phyloP scores from a whole-genome alignment of 92 coral and sea anemone genomes.

The Metridium senile region DNA sequence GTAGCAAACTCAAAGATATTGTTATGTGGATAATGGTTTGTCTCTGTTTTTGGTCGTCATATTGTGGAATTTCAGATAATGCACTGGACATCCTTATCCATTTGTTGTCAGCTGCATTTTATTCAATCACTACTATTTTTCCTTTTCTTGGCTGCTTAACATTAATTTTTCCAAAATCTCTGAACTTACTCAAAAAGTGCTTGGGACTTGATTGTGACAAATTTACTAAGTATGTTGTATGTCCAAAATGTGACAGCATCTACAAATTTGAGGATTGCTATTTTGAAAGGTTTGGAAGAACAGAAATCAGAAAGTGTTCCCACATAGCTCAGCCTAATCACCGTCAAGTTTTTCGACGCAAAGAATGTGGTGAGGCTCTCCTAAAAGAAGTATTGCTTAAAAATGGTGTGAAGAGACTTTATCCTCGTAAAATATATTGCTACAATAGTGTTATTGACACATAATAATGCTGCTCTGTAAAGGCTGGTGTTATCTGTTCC shows the following conservation, averaged over 20 bases:
- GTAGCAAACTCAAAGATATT: not conserved
- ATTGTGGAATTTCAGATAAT: slow-evolving; percentile 72
- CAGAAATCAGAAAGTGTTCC: slow-evolving; percentile 39
- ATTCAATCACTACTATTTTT: slow-evolving; percentile 37
- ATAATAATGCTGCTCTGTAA: slow-evolving; percentile 30
- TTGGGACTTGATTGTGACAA: slow-evolving; percentile 63
- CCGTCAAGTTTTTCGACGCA: slow-evolving; percentile 58
- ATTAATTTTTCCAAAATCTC: slow-evolving; percentile 35
- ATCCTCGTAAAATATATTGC: slow-evolving; percentile 61
- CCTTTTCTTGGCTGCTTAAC: slow-evolving; percentile 43
- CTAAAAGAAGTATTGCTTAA: slow-evolving; percentile 54
- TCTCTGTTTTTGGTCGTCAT: slow-evolving; percentile 71
- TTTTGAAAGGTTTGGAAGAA: slow-evolving; percentile 12
- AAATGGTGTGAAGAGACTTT: slow-evolving; percentile 43
- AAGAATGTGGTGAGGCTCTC: slow-evolving; percentile 45
- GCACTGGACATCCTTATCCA: slow-evolving; percentile 58
- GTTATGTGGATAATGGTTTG: slow-evolving; percentile 50
- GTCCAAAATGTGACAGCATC: slow-evolving; percentile 52
- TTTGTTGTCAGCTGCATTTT: slow-evolving; percentile 38
- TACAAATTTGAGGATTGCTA: slow-evolving; percentile 67
- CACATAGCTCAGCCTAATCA: slow-evolving; percentile 49
- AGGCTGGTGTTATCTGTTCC: too few species aligned
- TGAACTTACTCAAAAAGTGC: slow-evolving; percentile 41
- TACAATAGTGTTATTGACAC: slow-evolving; percentile 55
- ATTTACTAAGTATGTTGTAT: slow-evolving; percentile 65